Evolutionary conservation across 2,888 invertebrate species (phyloP), one percentile per base, ranked within the genome.

Genomic region (Salpingus planirostris): DNA sequence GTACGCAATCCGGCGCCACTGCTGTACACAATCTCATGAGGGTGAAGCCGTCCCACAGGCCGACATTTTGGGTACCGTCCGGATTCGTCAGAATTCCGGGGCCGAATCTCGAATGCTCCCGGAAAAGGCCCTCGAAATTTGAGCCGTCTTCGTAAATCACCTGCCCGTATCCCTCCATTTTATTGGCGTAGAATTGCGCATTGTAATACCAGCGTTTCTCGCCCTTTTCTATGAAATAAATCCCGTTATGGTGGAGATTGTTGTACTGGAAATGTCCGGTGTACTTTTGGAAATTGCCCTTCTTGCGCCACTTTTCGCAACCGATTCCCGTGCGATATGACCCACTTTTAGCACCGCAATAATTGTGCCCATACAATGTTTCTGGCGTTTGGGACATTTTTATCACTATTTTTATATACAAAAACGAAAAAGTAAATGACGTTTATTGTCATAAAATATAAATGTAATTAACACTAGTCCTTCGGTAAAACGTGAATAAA

Each of bases 141-240:
- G 52, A 52, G n/a, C 68, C 68, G 35, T 71, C 65, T 2, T 64
- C 56, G 44, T 70, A 72, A 0, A 70, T 70, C 49, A 70, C 62
- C 11, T 57, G 52, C 1, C 72, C 71, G 40, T 73, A 74, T 0
- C 74, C 75, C 39, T 76, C 70, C 46, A 71, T 61, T 23, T 54
- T 50, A 43, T 73, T 73, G 37, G 61, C 62, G 47, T 67, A 73
- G 50, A 72, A 70, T n/a, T n/a, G n/a, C 26, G 59, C 36, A 1
- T 73, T 73, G 39, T 72, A 70, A 65, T 62, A 11, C 50, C 38
- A 24, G 49, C 55, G 1, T 43, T 37, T 8, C 60, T 60, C 1
- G 53, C 54, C 13, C 41, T 40, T 2, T 59, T 43, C 39, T 6
- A 44, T 39, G 5, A 39, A 31, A 29, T 73, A 74, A 13, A 62